These are phyloP conservation scores for Meliscaeva auricollis DNA, from an alignment of 2,888 invertebrate genomes.

Conservation along the genomic window DNA sequence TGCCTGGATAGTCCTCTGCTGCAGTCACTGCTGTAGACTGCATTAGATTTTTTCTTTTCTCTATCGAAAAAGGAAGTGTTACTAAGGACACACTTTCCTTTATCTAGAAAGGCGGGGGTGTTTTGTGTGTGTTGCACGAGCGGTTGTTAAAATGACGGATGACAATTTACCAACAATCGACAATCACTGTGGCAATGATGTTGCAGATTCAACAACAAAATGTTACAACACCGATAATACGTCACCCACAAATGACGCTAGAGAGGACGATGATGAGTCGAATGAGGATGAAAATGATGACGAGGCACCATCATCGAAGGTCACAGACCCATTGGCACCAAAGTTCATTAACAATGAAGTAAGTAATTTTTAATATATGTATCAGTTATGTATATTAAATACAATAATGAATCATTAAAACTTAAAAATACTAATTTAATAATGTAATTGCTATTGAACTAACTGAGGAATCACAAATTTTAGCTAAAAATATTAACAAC, in stretches of 20 bases:
- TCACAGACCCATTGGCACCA: slow-evolving; percentile 83
- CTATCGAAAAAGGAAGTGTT: slow-evolving; percentile 28
- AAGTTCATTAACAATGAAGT: slow-evolving; percentile 82
- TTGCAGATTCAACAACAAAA: slow-evolving; percentile 64
- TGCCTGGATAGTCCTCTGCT: slow-evolving; percentile 28
- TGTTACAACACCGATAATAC: slow-evolving; percentile 53
- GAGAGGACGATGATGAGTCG: slow-evolving; percentile 81
- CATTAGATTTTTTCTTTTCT: slow-evolving; percentile 16
- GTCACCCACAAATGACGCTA: slow-evolving; percentile 51
- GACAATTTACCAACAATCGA: slow-evolving; percentile 72
- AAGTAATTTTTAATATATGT: slow-evolving; percentile 52
- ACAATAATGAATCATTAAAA: too few relatives aligned
- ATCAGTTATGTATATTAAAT: neutral
- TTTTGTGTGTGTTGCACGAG: neutral
- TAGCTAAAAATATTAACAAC: too few relatives aligned
- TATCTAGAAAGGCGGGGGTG: neutral
- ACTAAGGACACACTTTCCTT: slow-evolving; percentile 42
- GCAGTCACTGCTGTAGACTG: slow-evolving; percentile 56
- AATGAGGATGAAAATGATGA: slow-evolving; percentile 82
- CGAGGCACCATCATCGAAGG: slow-evolving; percentile 82
- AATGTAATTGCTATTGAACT: too few relatives aligned
- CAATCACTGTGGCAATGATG: slow-evolving; percentile 65
- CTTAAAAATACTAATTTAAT: too few relatives aligned
- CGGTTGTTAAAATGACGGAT: slow-evolving; percentile 74
- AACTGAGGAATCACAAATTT: too few relatives aligned